Percentiles rank a stretch among this genome's conserved stretches.
These are phyloP conservation scores for Halichoerus grypus DNA, from an alignment of 2,113 vertebrate genomes.

Conservation along the genomic window DNA sequence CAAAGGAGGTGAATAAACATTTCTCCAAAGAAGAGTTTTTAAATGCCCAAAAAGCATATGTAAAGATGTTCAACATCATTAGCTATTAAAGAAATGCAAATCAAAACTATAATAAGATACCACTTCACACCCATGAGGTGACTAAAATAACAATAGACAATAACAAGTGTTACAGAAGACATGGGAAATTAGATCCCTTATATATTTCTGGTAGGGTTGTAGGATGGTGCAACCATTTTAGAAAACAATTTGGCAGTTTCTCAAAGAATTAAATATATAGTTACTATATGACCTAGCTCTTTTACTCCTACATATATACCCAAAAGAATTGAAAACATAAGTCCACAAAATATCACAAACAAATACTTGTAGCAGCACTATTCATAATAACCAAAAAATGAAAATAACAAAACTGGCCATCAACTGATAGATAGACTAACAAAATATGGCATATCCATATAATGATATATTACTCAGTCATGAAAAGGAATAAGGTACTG, in stretches of 20 bases:
- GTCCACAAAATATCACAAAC: not conserved
- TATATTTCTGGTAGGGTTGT: not conserved
- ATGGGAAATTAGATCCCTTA: not conserved
- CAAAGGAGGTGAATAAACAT: not conserved
- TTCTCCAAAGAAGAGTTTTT: not conserved
- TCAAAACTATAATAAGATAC: not conserved
- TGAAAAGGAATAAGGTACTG: not conserved
- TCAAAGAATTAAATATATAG: not conserved
- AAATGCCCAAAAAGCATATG: not conserved
- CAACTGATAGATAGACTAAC: not conserved
- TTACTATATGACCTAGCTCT: not conserved
- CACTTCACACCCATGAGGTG: not conserved
- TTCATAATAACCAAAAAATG: not conserved
- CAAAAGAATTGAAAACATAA: not conserved
- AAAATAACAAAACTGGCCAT: not conserved
- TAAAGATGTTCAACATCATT: not conserved
- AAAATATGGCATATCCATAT: not conserved
- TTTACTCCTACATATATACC: not conserved
- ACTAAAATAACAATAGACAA: not conserved
- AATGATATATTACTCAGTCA: not conserved
- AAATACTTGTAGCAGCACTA: not conserved
- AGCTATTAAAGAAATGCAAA: not conserved
- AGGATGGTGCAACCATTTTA: not conserved
- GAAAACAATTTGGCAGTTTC: not conserved
- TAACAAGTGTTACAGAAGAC: not conserved